Evolutionary conservation across 1,140 invertebrate genomes (phyloP).

Genomic region (Caenorhabditis remanei): DNA sequence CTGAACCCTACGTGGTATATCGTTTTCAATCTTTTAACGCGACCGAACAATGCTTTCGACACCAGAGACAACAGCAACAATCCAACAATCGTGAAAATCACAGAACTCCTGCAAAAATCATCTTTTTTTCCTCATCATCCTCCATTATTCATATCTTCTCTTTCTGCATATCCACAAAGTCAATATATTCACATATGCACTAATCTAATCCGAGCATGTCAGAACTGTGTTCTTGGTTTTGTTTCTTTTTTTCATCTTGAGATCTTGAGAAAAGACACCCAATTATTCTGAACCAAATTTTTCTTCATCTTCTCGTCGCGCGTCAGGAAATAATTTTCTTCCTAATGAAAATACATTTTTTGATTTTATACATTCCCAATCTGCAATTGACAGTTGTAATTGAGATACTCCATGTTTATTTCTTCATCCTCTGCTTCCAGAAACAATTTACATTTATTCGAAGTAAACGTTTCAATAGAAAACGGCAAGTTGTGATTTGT

Average conservation of each 20-base stretch:
- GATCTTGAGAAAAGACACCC: background rate
- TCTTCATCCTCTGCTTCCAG: background rate
- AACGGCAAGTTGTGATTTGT: background rate
- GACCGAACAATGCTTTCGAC: too few species aligned
- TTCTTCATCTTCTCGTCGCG: background rate
- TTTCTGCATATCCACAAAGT: background rate
- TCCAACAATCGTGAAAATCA: background rate
- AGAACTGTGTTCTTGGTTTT: conserved; percentile 18
- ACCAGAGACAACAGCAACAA: background rate
- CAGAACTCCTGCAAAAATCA: background rate
- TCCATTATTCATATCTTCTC: background rate
- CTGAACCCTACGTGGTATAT: too few species aligned
- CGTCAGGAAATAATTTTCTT: conserved; percentile 13
- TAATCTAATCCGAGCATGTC: conserved; percentile 7
- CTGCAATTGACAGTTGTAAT: conserved; percentile 35
- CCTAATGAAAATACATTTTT: background rate
- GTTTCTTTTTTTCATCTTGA: background rate
- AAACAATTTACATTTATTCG: background rate
- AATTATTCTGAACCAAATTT: background rate
- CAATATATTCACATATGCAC: conserved; percentile 8
- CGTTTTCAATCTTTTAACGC: too few species aligned
- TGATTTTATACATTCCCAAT: background rate
- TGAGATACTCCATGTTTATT: background rate
- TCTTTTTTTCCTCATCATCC: background rate
- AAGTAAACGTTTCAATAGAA: background rate